A percentile compares a stretch with the other conserved stretches of the same genome.
Conservation (phyloP, 2,797 vertebrate species). For the Catamblyrhynchus diadema region DNA sequence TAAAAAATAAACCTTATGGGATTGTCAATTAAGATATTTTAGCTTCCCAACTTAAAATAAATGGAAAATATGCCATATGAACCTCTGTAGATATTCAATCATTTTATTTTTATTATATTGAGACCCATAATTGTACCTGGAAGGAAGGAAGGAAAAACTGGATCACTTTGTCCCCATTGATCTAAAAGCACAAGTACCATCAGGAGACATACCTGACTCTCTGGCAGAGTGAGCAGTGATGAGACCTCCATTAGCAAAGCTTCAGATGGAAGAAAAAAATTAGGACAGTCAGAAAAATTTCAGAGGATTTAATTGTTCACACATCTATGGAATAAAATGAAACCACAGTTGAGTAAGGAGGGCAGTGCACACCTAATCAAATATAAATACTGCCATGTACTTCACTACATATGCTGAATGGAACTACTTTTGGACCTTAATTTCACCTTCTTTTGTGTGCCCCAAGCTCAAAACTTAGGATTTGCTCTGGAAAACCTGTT, state of each 20-base stretch:
- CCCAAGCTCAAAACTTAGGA: background rate
- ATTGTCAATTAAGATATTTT: conserved; percentile 62
- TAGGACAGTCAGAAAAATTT: conserved; percentile 19
- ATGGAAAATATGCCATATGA: conserved; percentile 62
- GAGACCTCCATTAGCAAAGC: conserved; percentile 38
- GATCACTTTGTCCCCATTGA: conserved; percentile 68
- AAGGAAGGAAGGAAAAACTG: conserved; percentile 72
- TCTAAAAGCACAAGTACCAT: conserved; percentile 67
- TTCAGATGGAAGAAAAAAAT: conserved; percentile 17
- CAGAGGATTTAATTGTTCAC: conserved; percentile 28
- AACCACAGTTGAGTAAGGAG: rapidly evolving
- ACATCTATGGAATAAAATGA: background rate
- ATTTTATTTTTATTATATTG: conserved; percentile 67
- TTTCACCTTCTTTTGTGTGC: background rate
- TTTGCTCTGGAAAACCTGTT: background rate
- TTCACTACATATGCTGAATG: background rate
- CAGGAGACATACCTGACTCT: conserved; percentile 54
- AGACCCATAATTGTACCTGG: conserved; percentile 65
- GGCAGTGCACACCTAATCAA: background rate
- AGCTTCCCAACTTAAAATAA: conserved; percentile 55
- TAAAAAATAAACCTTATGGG: conserved; percentile 44
- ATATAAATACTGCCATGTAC: background rate
- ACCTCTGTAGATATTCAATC: conserved; percentile 47
- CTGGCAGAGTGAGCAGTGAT: background rate
- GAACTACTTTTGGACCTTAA: background rate